phyloP scores from a whole-genome alignment of 2,113 vertebrate species.

The Sander lucioperca region DNA sequence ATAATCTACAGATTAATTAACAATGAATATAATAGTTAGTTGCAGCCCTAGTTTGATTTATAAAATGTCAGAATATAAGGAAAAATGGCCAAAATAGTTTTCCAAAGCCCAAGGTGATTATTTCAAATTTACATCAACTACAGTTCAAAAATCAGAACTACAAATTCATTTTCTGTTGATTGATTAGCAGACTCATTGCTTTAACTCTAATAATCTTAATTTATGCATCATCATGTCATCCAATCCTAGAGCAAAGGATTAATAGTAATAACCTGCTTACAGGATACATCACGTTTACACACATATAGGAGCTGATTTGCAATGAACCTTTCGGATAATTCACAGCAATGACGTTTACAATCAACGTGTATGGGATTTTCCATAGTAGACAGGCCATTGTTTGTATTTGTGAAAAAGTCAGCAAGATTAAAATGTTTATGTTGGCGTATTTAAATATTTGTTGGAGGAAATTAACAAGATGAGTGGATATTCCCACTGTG shows the following conservation, averaged over 20 bases:
- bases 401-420: background rate
- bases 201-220: no score
- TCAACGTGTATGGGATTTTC: conserved; percentile 34
- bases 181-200: no score
- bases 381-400: background rate
- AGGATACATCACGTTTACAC: background rate
- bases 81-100: no score
- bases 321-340: background rate
- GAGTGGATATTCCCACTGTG: conserved; percentile 34
- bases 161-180: no score
- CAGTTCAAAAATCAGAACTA: no score
- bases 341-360: background rate
- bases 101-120: no score
- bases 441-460: conserved; percentile 44
- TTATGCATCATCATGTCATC: background rate
- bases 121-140: no score
- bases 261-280: background rate
- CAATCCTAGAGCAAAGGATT: no score
- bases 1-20: no score
- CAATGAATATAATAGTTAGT: no score
- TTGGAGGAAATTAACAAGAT: conserved; percentile 41
- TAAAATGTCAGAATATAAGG: no score
- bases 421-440: background rate
- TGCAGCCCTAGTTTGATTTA: no score
- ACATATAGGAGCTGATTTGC: background rate